These are phyloP conservation scores for Conger conger DNA, from an alignment of 2,113 vertebrate species.

Conservation along the genomic window DNA sequence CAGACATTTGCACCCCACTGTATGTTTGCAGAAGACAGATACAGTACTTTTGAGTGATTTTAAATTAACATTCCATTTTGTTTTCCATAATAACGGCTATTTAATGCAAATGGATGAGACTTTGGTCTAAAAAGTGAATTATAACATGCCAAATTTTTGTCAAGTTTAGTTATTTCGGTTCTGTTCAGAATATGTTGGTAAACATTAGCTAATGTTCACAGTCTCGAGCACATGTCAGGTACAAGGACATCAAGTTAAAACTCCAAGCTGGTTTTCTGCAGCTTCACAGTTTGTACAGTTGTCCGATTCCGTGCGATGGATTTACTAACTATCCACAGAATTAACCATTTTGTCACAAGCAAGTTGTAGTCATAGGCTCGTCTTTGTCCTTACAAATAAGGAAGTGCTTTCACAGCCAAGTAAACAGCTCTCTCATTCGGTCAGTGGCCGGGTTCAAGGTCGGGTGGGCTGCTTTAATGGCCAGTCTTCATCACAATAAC, in stretches of 20 bases:
- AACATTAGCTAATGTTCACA: too few species aligned
- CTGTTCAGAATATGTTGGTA: too few species aligned
- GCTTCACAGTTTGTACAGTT: not conserved
- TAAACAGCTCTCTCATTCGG: not conserved
- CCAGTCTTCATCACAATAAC: not conserved
- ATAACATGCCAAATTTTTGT: too few species aligned
- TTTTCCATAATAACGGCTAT: too few species aligned
- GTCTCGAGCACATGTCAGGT: too few species aligned
- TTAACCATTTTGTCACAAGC: not conserved
- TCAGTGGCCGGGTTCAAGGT: not conserved
- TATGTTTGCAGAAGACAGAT: too few species aligned
- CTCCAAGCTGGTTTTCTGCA: not conserved
- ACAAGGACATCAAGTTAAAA: not conserved
- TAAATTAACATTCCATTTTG: too few species aligned
- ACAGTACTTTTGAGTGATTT: too few species aligned
- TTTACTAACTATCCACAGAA: not conserved
- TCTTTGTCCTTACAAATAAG: not conserved
- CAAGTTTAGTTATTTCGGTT: too few species aligned
- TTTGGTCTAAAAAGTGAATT: too few species aligned
- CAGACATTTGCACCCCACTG: too few species aligned
- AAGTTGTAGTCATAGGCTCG: not conserved
- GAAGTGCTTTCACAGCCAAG: not conserved
- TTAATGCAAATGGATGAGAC: too few species aligned
- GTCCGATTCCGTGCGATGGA: not conserved
- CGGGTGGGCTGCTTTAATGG: not conserved